Evolutionary conservation across 2,888 invertebrate genomes (phyloP), one percentile per base, ranked within the genome.

Genomic region (Calliopum simillimum): DNA sequence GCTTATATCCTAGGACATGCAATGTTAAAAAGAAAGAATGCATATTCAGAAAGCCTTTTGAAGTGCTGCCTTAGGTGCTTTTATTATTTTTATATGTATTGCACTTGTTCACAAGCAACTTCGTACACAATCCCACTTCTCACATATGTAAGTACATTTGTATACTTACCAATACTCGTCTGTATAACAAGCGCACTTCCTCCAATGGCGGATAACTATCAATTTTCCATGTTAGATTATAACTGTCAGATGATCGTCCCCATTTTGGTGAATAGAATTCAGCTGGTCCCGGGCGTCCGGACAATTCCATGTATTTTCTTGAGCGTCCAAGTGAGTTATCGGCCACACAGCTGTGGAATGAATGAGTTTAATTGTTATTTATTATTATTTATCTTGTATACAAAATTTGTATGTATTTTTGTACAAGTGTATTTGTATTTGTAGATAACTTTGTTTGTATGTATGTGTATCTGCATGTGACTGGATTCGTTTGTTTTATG

Each of bases 151-250:
- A 13, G n/a, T n/a, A n/a, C n/a, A n/a, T 21, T 14, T 46, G 41
- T 53, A 16, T 46, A 81, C 85, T 84, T 77, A 92, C 92, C 86
- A 91, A 89, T 1, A 92, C 87, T 80, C 91, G 91, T 75, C 92
- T 86, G 79, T 92, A 93, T 12, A 92, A 88, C 65, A 93, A 88
- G 59, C 92, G 82, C 74, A 92, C 90, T 85, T 92, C 92, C 76
- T 91, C 90, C 21, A 93, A 86, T 63, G 91, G 91, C 46, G 92
- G 91, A 85, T 92, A 92, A 83, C 91, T 91, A 86, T 92, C 92
- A 64, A 92, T 91, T 71, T 89, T 88, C 89, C 92, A 92, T 74
- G 90, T 88, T 63, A 93, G 88, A 79, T 90, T 89, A 87, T 92
- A 93, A 62, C 88, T 87, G 78, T 89, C 88, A 70, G 89, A 86